phyloP scores from a whole-genome alignment of 2,113 vertebrate genomes.

The Sinocyclocheilus anophthalmus region DNA sequence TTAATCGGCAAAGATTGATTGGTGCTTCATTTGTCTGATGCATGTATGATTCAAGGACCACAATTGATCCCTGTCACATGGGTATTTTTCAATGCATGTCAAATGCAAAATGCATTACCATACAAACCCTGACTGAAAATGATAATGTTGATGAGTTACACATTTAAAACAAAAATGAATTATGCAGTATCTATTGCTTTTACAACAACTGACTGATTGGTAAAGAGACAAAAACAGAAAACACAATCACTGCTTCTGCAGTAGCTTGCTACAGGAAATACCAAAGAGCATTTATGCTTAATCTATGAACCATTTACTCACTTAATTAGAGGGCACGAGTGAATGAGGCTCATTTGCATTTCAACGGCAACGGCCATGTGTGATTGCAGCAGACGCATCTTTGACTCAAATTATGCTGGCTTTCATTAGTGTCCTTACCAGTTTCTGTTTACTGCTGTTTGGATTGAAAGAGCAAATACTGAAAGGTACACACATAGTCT shows the following conservation, averaged over 20 bases:
- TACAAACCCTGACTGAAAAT: no score
- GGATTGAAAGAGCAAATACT: background rate
- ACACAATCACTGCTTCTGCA: background rate
- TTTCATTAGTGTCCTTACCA: background rate
- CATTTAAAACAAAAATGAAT: background rate
- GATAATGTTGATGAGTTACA: background rate
- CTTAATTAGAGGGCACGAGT: background rate
- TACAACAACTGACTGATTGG: conserved; percentile 16
- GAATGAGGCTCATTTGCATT: conserved; percentile 41
- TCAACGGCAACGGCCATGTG: background rate
- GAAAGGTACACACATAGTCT: background rate
- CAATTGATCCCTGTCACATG: background rate
- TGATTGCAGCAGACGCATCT: conserved; percentile 1
- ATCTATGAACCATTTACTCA: conserved; percentile 35
- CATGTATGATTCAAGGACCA: no score
- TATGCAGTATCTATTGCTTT: background rate
- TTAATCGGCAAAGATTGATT: background rate
- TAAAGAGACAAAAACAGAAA: background rate
- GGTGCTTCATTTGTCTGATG: background rate
- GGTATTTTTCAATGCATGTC: background rate
- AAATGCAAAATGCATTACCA: background rate
- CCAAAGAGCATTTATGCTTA: conserved; percentile 16
- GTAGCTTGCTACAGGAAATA: background rate
- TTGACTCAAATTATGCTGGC: background rate
- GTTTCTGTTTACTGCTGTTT: conserved; percentile 14